A percentile compares a stretch with the other conserved stretches of the same genome.
phyloP scores from a whole-genome alignment of 2,113 vertebrate species.

The Antechinus flavipes region DNA sequence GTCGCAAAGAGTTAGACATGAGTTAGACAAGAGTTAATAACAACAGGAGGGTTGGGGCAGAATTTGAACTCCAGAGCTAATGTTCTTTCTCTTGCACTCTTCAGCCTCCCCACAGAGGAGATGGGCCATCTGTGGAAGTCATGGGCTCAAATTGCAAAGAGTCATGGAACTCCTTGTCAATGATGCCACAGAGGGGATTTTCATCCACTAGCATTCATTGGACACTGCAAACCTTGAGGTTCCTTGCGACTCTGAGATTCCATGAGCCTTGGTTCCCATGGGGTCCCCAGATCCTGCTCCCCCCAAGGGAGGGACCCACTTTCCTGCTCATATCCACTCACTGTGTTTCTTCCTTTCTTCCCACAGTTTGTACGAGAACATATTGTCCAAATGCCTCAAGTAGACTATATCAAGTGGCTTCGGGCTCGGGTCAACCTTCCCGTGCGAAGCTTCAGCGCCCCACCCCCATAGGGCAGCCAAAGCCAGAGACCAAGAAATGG shows the following conservation, averaged over 20 bases:
- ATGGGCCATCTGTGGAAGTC: neutral
- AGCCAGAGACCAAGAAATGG: neutral
- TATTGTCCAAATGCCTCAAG: slow-evolving; percentile 83
- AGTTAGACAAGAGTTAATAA: too few species aligned
- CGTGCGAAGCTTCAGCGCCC: slow-evolving; percentile 39
- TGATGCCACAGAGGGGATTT: neutral
- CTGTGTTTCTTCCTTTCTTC: slow-evolving; percentile 41
- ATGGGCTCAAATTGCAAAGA: neutral
- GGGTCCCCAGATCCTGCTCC: neutral
- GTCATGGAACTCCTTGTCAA: neutral
- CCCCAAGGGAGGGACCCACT: neutral
- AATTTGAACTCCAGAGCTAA: neutral
- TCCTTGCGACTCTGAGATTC: neutral
- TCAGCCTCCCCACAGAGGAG: neutral
- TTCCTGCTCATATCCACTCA: neutral
- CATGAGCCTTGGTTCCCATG: neutral
- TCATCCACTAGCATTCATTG: neutral
- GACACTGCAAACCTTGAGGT: neutral
- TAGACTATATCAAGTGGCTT: slow-evolving; percentile 85
- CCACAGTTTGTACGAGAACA: slow-evolving; percentile 86
- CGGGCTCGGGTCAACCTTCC: slow-evolving; percentile 65
- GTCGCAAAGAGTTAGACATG: too few species aligned
- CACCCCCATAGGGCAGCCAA: slow-evolving; percentile 27
- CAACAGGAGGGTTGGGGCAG: neutral
- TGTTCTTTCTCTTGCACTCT: neutral